Evolutionary conservation across 2,113 vertebrate species (phyloP).

Genomic region (Hippopotamus amphibius): DNA sequence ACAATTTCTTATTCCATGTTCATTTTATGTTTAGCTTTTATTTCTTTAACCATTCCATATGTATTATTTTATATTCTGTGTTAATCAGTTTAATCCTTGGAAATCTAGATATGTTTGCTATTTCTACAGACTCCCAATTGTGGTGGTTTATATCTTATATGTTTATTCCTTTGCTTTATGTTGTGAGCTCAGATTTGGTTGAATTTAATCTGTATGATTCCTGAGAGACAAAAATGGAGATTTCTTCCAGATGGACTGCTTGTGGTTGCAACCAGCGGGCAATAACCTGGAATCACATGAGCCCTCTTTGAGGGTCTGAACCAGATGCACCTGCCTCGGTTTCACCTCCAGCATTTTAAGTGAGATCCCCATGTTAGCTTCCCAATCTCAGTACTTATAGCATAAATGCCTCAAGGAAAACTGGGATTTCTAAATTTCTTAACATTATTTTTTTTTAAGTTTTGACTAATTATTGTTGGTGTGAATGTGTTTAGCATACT

Average conservation of each 20-base stretch:
- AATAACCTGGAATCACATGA: background rate
- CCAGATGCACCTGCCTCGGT: background rate
- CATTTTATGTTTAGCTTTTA: background rate
- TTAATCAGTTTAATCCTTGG: background rate
- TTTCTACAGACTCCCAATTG: background rate
- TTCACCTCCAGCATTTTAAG: background rate
- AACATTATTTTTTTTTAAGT: background rate
- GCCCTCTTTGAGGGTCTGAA: background rate
- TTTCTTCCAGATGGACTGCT: background rate
- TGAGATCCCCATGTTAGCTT: background rate
- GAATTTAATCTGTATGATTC: background rate
- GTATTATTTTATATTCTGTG: background rate
- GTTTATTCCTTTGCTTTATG: background rate
- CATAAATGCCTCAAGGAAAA: background rate
- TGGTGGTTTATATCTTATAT: background rate
- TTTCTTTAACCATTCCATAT: background rate
- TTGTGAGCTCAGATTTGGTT: background rate
- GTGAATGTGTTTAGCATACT: background rate
- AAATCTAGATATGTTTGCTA: background rate
- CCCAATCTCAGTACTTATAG: background rate
- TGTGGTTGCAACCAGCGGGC: background rate
- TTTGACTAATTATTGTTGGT: background rate
- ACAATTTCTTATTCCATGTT: background rate
- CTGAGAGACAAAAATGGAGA: background rate
- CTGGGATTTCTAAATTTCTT: background rate